Percentiles rank a stretch among this genome's conserved stretches.
Evolutionary conservation across 2,888 invertebrate species (phyloP).

Genomic region (Gisinianus flammeolus): DNA sequence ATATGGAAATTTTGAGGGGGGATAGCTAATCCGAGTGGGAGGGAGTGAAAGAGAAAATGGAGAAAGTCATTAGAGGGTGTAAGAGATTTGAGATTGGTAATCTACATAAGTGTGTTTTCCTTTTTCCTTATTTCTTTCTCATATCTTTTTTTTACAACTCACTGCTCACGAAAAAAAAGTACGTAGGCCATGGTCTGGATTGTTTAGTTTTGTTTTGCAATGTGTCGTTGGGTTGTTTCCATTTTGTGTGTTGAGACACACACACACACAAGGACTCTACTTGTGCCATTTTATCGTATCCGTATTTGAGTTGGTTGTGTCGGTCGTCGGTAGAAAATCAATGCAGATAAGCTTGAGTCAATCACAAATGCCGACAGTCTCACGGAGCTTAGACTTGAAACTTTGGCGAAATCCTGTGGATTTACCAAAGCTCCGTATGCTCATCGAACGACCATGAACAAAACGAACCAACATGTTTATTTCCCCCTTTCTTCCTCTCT

Average conservation of each 20-base stretch:
- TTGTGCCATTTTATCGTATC: too few relatives aligned
- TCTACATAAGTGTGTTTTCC: neutral
- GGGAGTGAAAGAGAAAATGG: neutral
- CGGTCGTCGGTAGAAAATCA: constrained; percentile 41
- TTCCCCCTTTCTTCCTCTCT: constrained; percentile 17
- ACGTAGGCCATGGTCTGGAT: too few relatives aligned
- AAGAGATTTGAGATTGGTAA: neutral
- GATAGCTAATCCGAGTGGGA: too few relatives aligned
- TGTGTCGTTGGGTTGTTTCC: too few relatives aligned
- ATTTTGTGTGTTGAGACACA: too few relatives aligned
- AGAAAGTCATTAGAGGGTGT: neutral
- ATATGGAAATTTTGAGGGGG: too few relatives aligned
- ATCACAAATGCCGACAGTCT: constrained; percentile 56
- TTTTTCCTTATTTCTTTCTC: neutral
- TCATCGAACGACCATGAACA: constrained; percentile 5
- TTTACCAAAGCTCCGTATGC: constrained; percentile 40
- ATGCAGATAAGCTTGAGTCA: constrained; percentile 52
- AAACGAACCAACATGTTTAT: constrained; percentile 24
- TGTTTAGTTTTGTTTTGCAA: too few relatives aligned
- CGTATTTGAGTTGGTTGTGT: neutral
- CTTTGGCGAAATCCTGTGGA: constrained; percentile 53
- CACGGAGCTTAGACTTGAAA: constrained; percentile 55
- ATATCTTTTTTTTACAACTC: too few relatives aligned
- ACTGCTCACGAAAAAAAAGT: too few relatives aligned
- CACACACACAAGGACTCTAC: too few relatives aligned